Percentiles rank a stretch among this genome's conserved stretches.
Conservation (phyloP, 1,140 invertebrate species). For the Notospermus geniculatus region DNA sequence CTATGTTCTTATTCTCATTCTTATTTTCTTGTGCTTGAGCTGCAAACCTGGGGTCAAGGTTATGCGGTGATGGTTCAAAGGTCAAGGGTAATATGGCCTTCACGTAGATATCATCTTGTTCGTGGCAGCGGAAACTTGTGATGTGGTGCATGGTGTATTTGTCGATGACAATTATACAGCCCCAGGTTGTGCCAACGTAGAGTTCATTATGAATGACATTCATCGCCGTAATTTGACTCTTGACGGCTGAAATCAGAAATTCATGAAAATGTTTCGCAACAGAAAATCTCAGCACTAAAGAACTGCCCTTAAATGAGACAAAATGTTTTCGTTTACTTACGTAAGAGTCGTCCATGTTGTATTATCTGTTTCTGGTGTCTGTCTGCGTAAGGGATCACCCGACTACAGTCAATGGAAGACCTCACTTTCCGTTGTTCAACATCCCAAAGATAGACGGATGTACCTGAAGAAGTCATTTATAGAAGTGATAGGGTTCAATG, state of each 20-base stretch:
- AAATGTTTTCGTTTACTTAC: too few species aligned
- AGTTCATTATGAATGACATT: constrained; percentile 6
- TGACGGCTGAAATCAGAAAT: neutral
- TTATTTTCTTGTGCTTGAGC: neutral
- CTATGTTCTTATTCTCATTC: neutral
- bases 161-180: constrained; percentile 4
- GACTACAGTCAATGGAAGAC: too few species aligned
- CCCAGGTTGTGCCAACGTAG: constrained; percentile 6
- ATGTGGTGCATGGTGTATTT: constrained; percentile 5
- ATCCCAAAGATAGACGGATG: too few species aligned
- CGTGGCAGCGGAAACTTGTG: constrained; percentile 7
- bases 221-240: neutral
- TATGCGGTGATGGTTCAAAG: neutral
- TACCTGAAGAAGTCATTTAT: too few species aligned
- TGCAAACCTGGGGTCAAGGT: neutral
- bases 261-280: too few species aligned
- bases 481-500: too few species aligned
- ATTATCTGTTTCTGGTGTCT: too few species aligned
- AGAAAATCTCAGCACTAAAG: too few species aligned
- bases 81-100: neutral
- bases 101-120: neutral
- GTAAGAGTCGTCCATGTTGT: too few species aligned
- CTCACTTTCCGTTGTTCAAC: too few species aligned
- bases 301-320: too few species aligned
- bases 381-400: too few species aligned